These are phyloP conservation scores for Myotis yumanensis DNA, from an alignment of 2,113 vertebrate species.

Conservation along the genomic window DNA sequence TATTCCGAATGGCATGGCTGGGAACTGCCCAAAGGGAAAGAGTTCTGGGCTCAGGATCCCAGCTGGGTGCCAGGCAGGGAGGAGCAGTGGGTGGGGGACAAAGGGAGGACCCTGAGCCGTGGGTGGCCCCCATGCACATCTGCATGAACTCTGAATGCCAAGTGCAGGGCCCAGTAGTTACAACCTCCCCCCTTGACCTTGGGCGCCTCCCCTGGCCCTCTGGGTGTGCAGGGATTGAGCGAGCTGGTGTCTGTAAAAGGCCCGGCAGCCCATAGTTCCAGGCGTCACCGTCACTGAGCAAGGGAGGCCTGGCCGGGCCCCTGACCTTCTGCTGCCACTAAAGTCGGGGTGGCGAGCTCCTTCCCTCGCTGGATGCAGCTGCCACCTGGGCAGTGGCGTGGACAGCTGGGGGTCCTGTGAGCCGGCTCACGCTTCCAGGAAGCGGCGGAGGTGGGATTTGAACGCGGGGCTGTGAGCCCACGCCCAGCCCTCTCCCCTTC, in stretches of 20 bases:
- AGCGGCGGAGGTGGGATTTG: accelerated
- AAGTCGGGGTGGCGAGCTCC: accelerated
- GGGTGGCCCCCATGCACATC: neutral
- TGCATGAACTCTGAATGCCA: accelerated
- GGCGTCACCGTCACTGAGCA: accelerated
- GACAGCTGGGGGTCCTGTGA: neutral
- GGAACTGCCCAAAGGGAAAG: no score
- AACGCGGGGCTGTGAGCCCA: accelerated
- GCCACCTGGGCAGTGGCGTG: neutral
- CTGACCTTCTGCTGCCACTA: neutral
- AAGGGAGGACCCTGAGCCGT: accelerated
- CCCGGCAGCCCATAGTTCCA: neutral
- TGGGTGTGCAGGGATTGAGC: accelerated
- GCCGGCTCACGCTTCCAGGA: neutral
- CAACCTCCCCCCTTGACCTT: accelerated
- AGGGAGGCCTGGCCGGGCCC: neutral
- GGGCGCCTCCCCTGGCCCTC: neutral
- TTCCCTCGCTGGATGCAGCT: neutral
- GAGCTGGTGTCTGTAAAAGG: neutral
- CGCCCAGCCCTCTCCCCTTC: neutral
- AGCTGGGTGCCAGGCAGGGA: neutral
- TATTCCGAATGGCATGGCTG: accelerated
- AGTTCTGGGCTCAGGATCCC: neutral
- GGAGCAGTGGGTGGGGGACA: accelerated
- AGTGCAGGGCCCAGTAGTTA: accelerated